These are phyloP conservation scores for Drosophila nigromelanica DNA, from an alignment of 1,140 invertebrate genomes.

Conservation along the genomic window DNA sequence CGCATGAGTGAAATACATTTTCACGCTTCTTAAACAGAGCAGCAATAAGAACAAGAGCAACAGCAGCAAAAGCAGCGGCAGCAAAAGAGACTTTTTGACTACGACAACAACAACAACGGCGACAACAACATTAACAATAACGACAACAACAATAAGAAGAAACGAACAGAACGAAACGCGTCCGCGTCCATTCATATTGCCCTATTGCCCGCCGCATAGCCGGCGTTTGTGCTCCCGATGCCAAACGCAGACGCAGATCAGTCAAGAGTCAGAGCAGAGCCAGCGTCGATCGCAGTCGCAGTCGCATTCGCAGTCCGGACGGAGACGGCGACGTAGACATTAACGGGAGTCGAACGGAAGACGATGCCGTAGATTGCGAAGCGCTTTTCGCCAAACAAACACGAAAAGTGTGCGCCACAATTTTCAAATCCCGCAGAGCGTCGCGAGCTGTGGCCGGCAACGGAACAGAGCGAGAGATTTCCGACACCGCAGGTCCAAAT, in stretches of 20 bases:
- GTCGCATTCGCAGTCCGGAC: constrained; percentile 11
- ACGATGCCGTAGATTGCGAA: constrained; percentile 46
- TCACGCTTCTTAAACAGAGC: constrained; percentile 80
- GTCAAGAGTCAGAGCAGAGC: constrained; percentile 44
- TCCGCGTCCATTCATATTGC: constrained; percentile 63
- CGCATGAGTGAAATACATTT: constrained; percentile 80
- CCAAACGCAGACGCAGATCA: constrained; percentile 58
- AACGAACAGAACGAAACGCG: constrained; percentile 29
- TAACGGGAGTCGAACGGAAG: constrained; percentile 25
- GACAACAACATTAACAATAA: constrained; percentile 29
- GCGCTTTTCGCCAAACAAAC: constrained; percentile 63
- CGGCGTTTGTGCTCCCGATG: constrained; percentile 45
- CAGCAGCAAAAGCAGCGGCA: constrained; percentile 25
- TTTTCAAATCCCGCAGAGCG: constrained; percentile 70
- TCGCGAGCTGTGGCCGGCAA: constrained; percentile 61
- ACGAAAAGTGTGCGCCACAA: constrained; percentile 62
- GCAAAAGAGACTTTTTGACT: constrained; percentile 70
- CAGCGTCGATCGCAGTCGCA: constrained; percentile 33
- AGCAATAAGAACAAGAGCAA: constrained; percentile 43
- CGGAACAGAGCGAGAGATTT: constrained; percentile 37
- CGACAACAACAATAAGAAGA: constrained; percentile 37
- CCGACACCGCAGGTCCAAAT: constrained; percentile 4
- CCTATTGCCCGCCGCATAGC: constrained; percentile 14
- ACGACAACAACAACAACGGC: constrained; percentile 52
- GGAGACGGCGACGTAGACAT: constrained; percentile 45